Evolutionary conservation across 2,888 invertebrate species (phyloP).

Genomic region (Euphydryas editha): DNA sequence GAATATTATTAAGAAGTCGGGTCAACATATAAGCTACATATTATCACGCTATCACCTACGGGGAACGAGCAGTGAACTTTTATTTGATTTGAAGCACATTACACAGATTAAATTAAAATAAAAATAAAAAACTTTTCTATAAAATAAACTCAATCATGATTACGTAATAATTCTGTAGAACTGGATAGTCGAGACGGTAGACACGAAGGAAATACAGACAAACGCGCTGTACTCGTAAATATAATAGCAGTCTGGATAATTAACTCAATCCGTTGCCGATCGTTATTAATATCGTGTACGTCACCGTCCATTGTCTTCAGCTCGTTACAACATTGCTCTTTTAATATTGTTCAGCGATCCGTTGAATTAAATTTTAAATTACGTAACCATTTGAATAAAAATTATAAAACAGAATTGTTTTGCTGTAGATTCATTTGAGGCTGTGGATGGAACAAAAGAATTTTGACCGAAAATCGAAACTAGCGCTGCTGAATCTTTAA

Average conservation of each 20-base stretch:
- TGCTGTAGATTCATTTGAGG: neutral
- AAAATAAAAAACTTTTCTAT: neutral
- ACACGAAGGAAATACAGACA: neutral
- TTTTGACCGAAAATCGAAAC: too few species aligned
- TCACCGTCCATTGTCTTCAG: conserved; percentile 50
- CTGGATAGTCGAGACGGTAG: neutral
- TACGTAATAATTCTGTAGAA: neutral
- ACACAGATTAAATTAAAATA: too few species aligned
- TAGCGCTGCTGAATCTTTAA: too few species aligned
- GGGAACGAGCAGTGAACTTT: too few species aligned
- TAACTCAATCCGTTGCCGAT: conserved; percentile 12
- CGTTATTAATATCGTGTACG: conserved; percentile 44
- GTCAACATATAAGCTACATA: too few species aligned
- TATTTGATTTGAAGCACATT: too few species aligned
- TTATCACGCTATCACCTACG: too few species aligned
- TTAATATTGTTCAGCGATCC: conserved; percentile 41
- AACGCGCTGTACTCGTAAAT: neutral
- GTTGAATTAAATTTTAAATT: conserved; percentile 18
- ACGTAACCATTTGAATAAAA: conserved; percentile 16
- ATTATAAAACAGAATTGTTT: conserved; percentile 1
- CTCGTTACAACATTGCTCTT: conserved; percentile 58
- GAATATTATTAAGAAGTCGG: too few species aligned
- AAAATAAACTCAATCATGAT: neutral
- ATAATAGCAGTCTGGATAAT: conserved; percentile 8
- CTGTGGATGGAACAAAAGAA: neutral